Evolutionary conservation across 2,888 invertebrate genomes (phyloP).

Genomic region (Rhagonycha lutea): DNA sequence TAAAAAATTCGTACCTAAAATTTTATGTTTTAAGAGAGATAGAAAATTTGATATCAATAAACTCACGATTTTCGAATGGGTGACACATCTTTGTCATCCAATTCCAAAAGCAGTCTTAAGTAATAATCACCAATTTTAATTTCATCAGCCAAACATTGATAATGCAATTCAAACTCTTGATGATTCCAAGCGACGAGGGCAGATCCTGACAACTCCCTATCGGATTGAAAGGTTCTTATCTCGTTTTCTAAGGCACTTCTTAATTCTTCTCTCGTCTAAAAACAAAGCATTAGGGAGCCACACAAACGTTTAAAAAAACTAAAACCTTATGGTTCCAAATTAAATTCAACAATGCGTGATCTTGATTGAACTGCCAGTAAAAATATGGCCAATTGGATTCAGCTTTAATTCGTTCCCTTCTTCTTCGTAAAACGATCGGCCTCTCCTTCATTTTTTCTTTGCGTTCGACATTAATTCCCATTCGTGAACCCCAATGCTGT

Average conservation of each 20-base stretch:
- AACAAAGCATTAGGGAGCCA: neutral
- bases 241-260: constrained; percentile 91
- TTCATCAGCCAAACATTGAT: constrained; percentile 93
- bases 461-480: constrained; percentile 61
- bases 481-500: constrained; percentile 72
- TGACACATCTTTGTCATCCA: constrained; percentile 82
- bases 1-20: constrained; percentile 91
- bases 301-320: neutral
- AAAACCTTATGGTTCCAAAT: constrained; percentile 97
- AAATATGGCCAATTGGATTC: constrained; percentile 91
- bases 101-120: constrained; percentile 89
- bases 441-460: constrained; percentile 70
- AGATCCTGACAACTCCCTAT: constrained; percentile 84
- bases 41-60: neutral
- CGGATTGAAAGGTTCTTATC: constrained; percentile 84
- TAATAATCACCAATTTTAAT: constrained; percentile 99
- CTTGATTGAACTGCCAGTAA: constrained; percentile 92
- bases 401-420: constrained; percentile 85
- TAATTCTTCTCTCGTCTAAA: constrained; percentile 88
- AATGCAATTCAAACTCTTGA: constrained; percentile 93
- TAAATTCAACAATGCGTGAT: constrained; percentile 93
- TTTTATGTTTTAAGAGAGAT: constrained; percentile 5
- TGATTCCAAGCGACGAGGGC: constrained; percentile 96
- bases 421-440: constrained; percentile 88
- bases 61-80: constrained; percentile 90